Percentiles rank a stretch among this genome's conserved stretches.
Conservation (phyloP, 1,140 invertebrate genomes). For the Drosophila arizonae region DNA sequence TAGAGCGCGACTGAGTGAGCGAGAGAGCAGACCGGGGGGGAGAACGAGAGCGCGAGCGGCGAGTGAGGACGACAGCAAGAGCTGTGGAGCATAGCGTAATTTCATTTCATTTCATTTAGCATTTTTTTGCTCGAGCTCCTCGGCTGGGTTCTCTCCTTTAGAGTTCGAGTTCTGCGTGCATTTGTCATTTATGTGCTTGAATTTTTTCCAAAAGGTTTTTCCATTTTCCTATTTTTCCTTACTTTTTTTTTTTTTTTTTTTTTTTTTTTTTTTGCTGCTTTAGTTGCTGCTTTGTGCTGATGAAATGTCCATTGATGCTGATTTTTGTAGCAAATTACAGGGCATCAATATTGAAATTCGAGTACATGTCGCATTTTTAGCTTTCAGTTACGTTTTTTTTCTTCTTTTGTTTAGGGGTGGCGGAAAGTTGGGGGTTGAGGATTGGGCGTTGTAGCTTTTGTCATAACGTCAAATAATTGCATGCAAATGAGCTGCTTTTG, state of each 20-base stretch:
- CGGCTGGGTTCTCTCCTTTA: constrained; percentile 4
- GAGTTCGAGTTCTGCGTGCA: constrained; percentile 54
- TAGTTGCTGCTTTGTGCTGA: constrained; percentile 34
- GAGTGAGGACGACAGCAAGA: background rate
- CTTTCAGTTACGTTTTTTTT: constrained; percentile 3
- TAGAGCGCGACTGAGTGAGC: background rate
- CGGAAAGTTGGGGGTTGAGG: constrained; percentile 11
- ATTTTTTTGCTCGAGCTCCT: constrained; percentile 50
- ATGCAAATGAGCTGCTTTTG: constrained; percentile 66
- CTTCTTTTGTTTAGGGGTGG: background rate
- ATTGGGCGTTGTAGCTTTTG: constrained; percentile 1
- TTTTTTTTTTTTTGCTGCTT: no score
- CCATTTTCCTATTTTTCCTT: constrained; percentile 3
- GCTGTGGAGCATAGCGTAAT: constrained; percentile 58
- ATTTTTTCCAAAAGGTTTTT: constrained; percentile 50
- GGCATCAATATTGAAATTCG: constrained; percentile 65
- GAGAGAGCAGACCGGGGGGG: background rate
- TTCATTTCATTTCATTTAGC: constrained; percentile 79
- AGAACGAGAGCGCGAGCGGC: background rate
- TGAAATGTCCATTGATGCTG: constrained; percentile 74
- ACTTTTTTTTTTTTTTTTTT: background rate
- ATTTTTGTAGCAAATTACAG: constrained; percentile 68
- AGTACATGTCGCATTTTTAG: constrained; percentile 69
- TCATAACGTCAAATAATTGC: constrained; percentile 64
- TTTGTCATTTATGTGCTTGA: constrained; percentile 67